Evolutionary conservation across 2,888 invertebrate genomes (phyloP), one percentile per base, ranked within the genome.

Genomic region (Sesia bembeciformis): DNA sequence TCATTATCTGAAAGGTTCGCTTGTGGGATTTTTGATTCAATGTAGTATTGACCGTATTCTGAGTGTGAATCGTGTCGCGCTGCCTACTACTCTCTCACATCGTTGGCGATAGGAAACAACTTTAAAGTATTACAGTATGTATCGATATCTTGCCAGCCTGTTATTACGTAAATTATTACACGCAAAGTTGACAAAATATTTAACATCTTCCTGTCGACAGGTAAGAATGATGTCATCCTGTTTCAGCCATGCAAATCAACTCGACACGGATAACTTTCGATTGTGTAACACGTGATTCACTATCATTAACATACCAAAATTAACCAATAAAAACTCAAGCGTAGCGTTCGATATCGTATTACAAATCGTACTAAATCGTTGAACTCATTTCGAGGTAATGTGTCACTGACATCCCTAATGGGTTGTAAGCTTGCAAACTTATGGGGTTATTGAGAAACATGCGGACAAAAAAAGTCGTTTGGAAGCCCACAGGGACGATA

Each of bases 381-480:
- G 23, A 23, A 23, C 23, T 23, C 23, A 23, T 23, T 23, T 23
- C n/a, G 46, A 46, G 8, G 23, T n/a, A 8, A 46, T 7, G 3
- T 54, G 40, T 42, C 51, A 39, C 8, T 46, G 46, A 54, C 55
- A 23, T 50, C 53, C 54, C 58, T 67, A 71, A 70, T 69, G 65
- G 69, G 58, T 59, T 51, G 54, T 62, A 59, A 65, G 60, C 65
- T 68, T 60, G 72, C 72, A 62, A 69, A 72, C 63, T 39, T 39
- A 39, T 59, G 57, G 60, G 61, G 61, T 69, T 68, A 63, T 70
- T 62, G 58, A 68, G 66, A 76, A 74, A 72, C 68, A 80, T 67
- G 75, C 76, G 74, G 70, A 77, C 78, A 89, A 88, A 89, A 87
- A 86, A 84, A 71, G 81, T 77, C 78, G 78, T 72, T 71, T 72